Percentiles rank a stretch among this genome's conserved stretches.
Evolutionary conservation across 2,888 invertebrate genomes (phyloP).

Genomic region (Morpho achilles): DNA sequence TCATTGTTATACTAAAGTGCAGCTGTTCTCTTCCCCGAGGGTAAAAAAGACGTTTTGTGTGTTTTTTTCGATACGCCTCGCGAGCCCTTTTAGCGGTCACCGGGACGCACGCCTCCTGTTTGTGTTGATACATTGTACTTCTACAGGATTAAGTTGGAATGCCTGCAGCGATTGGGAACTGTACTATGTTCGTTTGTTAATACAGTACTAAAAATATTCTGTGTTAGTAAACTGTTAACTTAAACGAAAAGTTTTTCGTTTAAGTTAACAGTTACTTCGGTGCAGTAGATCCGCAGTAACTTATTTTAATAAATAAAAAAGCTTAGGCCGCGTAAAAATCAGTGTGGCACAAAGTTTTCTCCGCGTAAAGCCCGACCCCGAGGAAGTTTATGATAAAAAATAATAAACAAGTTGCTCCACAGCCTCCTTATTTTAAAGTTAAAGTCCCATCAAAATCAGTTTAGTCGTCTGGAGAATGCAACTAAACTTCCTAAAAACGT

Average conservation of each 20-base stretch:
- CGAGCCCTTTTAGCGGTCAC: slow-evolving; percentile 70
- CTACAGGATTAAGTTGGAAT: slow-evolving; percentile 15
- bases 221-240: no score
- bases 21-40: slow-evolving; percentile 73
- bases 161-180: not conserved
- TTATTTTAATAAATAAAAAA: no score
- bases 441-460: not conserved
- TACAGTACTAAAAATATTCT: no score
- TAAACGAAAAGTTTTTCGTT: no score
- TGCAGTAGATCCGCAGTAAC: no score
- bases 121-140: slow-evolving; percentile 31
- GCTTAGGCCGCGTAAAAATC: no score
- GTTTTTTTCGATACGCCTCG: slow-evolving; percentile 53
- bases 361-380: no score
- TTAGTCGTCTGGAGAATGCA: not conserved
- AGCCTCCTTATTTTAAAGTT: not conserved
- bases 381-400: no score
- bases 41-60: slow-evolving; percentile 72
- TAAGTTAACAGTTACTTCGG: no score
- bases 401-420: not conserved
- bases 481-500: no score
- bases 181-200: no score
- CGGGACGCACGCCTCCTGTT: slow-evolving; percentile 49
- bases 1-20: slow-evolving; percentile 75
- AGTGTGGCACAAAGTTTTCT: no score